phyloP scores from a whole-genome alignment of 2,888 invertebrate genomes.

The Ellobium chinense region DNA sequence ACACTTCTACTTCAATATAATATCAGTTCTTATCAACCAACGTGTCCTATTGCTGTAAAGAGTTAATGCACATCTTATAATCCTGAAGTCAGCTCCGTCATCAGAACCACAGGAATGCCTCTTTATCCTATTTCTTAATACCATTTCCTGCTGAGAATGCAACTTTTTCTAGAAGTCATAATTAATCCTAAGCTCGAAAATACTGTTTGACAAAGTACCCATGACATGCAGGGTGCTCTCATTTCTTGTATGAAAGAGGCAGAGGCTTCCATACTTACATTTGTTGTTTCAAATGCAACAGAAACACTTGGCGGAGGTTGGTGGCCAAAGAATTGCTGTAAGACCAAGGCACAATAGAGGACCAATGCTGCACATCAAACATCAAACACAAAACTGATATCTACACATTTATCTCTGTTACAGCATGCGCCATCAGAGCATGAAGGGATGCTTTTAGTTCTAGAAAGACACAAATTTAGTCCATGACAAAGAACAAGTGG shows the following conservation, averaged over 20 bases:
- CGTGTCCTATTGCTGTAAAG: no score
- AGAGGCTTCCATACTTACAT: conserved; percentile 51
- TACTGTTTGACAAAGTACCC: no score
- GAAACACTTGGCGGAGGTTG: conserved; percentile 55
- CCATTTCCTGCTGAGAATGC: no score
- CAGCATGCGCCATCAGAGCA: neutral
- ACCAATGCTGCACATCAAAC: conserved; percentile 20
- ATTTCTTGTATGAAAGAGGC: neutral
- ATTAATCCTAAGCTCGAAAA: no score
- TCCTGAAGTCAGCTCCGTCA: no score
- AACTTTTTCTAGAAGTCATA: no score
- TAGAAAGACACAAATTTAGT: neutral
- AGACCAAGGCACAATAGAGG: conserved; percentile 45
- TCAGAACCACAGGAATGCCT: no score
- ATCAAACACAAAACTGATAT: neutral
- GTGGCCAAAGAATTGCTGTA: conserved; percentile 57
- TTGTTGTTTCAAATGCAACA: conserved; percentile 47
- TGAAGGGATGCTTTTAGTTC: neutral
- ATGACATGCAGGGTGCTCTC: no score
- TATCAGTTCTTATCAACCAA: no score
- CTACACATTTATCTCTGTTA: neutral
- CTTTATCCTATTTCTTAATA: no score
- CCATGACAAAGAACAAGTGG: neutral
- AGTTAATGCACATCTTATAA: no score
- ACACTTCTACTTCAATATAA: no score